Evolutionary conservation across 2,888 invertebrate genomes (phyloP).

Genomic region (Glaucopsyche alexis): DNA sequence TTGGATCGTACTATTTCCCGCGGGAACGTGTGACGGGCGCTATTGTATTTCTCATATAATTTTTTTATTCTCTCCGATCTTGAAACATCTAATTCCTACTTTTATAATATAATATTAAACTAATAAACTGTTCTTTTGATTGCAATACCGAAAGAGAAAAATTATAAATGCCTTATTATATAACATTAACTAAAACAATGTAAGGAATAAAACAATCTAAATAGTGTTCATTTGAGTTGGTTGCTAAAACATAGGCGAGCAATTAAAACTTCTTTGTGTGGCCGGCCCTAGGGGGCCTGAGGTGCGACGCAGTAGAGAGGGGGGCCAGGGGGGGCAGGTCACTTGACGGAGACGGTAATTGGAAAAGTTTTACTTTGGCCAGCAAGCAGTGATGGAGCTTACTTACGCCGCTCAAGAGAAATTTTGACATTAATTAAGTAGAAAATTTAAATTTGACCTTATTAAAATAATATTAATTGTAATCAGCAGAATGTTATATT

Average conservation of each 20-base stretch:
- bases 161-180: background rate
- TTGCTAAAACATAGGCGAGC: conserved; percentile 68
- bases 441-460: conserved; percentile 15
- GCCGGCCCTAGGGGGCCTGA: conserved; percentile 47
- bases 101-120: too few relatives aligned
- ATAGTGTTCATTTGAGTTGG: conserved; percentile 64
- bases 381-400: conserved; percentile 61
- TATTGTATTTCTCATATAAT: too few relatives aligned
- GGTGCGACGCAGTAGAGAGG: conserved; percentile 33
- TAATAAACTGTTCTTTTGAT: too few relatives aligned
- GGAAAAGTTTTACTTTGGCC: conserved; percentile 61
- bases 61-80: too few relatives aligned
- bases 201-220: conserved; percentile 53
- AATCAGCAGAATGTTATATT: too few relatives aligned
- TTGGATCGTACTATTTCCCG: too few relatives aligned
- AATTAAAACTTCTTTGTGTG: conserved; percentile 78
- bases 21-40: too few relatives aligned
- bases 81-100: too few relatives aligned
- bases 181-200: conserved; percentile 37
- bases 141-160: too few relatives aligned
- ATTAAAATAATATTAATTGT: background rate
- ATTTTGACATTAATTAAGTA: conserved; percentile 28
- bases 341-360: conserved; percentile 72
- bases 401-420: conserved; percentile 56
- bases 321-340: conserved; percentile 49